Evolutionary conservation across 2,888 invertebrate species (phyloP).

Genomic region (Unio delphinus): DNA sequence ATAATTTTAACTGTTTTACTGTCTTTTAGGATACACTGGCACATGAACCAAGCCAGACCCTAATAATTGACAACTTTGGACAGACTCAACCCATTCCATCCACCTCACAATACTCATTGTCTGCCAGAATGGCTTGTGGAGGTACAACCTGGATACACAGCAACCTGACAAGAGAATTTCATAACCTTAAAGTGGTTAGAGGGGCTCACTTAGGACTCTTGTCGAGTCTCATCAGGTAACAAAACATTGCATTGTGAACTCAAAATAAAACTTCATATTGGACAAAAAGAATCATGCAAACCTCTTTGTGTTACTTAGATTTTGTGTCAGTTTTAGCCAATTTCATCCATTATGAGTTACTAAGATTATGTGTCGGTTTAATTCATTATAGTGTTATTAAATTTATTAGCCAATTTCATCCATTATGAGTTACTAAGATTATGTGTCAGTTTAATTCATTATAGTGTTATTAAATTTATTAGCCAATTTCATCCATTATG

Average conservation of each 20-base stretch:
- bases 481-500: too few species aligned
- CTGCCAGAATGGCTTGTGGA: conserved; percentile 24
- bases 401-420: too few species aligned
- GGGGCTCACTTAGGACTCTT: conserved; percentile 47
- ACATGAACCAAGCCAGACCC: conserved; percentile 43
- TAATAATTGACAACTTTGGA: conserved; percentile 48
- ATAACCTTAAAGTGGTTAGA: conserved; percentile 36
- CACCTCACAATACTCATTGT: conserved; percentile 16
- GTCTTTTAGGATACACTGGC: conserved; percentile 39
- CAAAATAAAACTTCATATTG: neutral
- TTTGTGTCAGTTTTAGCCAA: neutral
- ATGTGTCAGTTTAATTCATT: too few species aligned
- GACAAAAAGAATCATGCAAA: neutral
- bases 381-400: neutral
- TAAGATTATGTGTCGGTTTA: neutral
- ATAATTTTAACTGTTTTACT: neutral
- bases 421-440: too few species aligned
- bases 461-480: too few species aligned
- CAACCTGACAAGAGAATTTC: conserved; percentile 22
- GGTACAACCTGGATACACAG: conserved; percentile 50
- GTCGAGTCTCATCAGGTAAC: conserved; percentile 37
- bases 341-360: too few species aligned
- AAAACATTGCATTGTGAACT: neutral
- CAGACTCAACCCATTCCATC: conserved; percentile 12
- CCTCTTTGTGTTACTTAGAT: neutral